phyloP scores from a whole-genome alignment of 2,888 invertebrate species.

The Hyppa rectilinea region DNA sequence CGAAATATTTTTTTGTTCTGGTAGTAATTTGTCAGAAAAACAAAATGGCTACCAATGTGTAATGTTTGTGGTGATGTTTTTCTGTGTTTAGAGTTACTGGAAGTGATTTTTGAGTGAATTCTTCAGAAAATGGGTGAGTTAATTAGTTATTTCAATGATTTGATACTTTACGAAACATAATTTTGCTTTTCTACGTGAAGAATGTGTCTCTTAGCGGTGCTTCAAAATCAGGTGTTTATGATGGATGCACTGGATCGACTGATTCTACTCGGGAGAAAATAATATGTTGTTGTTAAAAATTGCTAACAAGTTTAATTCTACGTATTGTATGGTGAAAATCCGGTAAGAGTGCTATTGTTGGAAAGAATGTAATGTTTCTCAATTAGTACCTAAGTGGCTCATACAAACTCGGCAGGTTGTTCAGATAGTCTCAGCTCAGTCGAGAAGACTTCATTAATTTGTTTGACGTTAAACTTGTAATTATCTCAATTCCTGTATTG shows the following conservation, averaged over 20 bases:
- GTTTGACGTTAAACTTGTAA: neutral
- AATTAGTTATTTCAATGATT: slow-evolving; percentile 9
- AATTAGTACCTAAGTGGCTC: neutral
- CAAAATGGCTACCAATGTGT: slow-evolving; percentile 85
- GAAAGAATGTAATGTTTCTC: neutral
- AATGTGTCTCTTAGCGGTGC: slow-evolving; percentile 38
- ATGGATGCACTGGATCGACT: slow-evolving; percentile 28
- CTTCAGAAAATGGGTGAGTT: slow-evolving; percentile 84
- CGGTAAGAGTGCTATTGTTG: neutral
- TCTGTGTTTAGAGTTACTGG: slow-evolving; percentile 76
- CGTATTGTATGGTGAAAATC: neutral
- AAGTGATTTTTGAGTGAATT: slow-evolving; percentile 74
- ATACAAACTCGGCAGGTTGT: neutral
- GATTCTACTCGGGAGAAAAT: neutral
- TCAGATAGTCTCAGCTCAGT: neutral
- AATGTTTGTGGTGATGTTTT: slow-evolving; percentile 85
- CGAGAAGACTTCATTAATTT: neutral
- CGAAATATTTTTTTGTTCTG: neutral
- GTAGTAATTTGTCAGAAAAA: slow-evolving; percentile 53
- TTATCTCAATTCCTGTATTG: accelerated
- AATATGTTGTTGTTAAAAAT: neutral
- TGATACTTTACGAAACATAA: neutral
- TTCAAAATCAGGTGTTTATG: slow-evolving; percentile 62
- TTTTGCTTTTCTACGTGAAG: neutral
- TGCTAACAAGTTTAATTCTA: neutral